Conservation (phyloP, 1,140 invertebrate genomes). For the Augochlora pura region DNA sequence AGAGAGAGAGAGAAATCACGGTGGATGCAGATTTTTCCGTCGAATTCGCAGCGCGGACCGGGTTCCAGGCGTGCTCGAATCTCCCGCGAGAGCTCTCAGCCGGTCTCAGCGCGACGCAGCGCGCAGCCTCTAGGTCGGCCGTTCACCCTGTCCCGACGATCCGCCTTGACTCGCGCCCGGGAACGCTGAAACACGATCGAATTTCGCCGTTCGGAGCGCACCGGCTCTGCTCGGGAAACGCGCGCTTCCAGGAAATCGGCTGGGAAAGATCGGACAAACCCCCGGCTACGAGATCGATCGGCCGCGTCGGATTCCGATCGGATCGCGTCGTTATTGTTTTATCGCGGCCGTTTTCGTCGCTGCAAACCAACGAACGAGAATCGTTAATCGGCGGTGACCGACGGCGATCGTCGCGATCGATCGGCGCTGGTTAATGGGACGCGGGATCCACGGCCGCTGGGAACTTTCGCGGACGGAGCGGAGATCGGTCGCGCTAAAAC, state of each 20-base stretch:
- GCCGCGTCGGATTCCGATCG: neutral
- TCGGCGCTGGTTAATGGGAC: neutral
- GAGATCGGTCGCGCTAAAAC: neutral
- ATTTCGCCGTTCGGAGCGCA: slow-evolving; percentile 46
- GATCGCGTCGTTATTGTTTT: neutral
- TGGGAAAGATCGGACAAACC: neutral
- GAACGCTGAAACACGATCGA: slow-evolving; percentile 61
- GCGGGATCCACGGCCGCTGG: neutral
- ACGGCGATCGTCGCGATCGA: neutral
- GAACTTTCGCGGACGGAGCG: neutral
- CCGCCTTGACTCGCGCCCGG: slow-evolving; percentile 43
- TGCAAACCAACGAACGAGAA: too few relatives aligned
- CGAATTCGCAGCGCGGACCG: neutral
- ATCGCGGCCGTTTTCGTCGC: too few relatives aligned
- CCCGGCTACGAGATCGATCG: neutral
- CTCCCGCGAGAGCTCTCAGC: slow-evolving; percentile 63
- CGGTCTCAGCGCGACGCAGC: slow-evolving; percentile 69
- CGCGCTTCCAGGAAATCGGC: slow-evolving; percentile 26
- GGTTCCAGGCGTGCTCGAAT: slow-evolving; percentile 69
- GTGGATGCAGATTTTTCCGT: too few relatives aligned
- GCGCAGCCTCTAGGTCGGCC: slow-evolving; percentile 79
- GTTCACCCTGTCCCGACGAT: slow-evolving; percentile 73
- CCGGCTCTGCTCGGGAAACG: slow-evolving; percentile 17
- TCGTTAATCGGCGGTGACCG: too few relatives aligned
- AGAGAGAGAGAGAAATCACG: too few relatives aligned